Conservation (phyloP, 2,888 invertebrate species). For the Halictus ligatus region DNA sequence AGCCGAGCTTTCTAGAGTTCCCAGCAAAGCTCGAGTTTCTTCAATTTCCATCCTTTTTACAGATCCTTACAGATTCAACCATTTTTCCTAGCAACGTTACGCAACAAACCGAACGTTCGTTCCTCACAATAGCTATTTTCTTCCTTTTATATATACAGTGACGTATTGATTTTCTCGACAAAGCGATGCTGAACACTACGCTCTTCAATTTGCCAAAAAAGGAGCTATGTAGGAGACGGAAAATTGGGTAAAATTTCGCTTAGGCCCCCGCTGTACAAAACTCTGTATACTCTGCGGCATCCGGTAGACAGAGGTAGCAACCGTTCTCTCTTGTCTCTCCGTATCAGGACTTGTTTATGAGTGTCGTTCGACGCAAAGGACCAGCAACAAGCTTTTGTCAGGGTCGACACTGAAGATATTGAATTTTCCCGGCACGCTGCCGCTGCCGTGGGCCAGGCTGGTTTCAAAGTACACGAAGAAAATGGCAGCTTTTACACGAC, state of each 20-base stretch:
- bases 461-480: slow-evolving; percentile 47
- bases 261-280: slow-evolving; percentile 5
- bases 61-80: background rate
- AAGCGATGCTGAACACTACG: background rate
- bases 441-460: slow-evolving; percentile 17
- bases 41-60: background rate
- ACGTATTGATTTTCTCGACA: slow-evolving; percentile 16
- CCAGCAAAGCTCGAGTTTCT: background rate
- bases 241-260: slow-evolving; percentile 30
- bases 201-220: slow-evolving; percentile 14
- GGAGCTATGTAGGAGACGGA: background rate
- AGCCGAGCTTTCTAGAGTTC: background rate
- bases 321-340: background rate
- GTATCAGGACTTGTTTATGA: slow-evolving; percentile 32
- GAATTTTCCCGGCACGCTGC: slow-evolving; percentile 39
- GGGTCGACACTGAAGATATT: slow-evolving; percentile 43
- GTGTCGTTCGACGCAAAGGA: slow-evolving; percentile 32
- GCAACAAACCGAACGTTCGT: background rate
- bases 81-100: background rate
- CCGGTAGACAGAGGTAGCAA: background rate
- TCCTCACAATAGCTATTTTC: background rate
- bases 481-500: slow-evolving; percentile 32
- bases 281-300: slow-evolving; percentile 4
- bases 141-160: background rate
- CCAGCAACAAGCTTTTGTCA: slow-evolving; percentile 43